Evolutionary conservation across 2,113 vertebrate species (phyloP), one percentile per base, ranked within the genome.

Genomic region (Centropus bengalensis): DNA sequence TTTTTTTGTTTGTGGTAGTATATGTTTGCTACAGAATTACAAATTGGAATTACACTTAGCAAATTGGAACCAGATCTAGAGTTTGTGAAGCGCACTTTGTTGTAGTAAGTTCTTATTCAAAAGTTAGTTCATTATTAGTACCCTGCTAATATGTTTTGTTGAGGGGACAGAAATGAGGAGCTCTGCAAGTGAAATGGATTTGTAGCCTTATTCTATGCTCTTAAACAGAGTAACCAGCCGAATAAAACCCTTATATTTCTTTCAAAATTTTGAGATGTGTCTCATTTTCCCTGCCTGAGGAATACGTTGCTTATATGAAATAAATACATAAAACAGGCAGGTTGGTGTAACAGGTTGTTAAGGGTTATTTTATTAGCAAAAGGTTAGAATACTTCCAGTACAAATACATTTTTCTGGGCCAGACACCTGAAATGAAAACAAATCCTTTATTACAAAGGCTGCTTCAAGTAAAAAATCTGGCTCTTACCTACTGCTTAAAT

Each of bases 11-110:
- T 74, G 78, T 54, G 71, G 38, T 93, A 36, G 80, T 82, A 89
- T 91, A 71, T 87, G 49, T 86, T 78, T 81, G 40, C 45, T 84
- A 49, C 86, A 86, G 85, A 96, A 40, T 88, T 69, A 86, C 81
- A 51, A 77, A 32, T 85, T 93, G 91, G 91, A 91, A 60, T n/a
- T 69, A 86, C 14, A 91, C 86, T 62, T 93, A 91, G 86, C 81
- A 51, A 77, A 32, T 85, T 93, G 91, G 91, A 91, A 60, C 75
- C 76, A 71, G 67, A 62, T 68, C 67, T 80, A 77, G 71, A 73
- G 3, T 60, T 70, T 94, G 52, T 78, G 68, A 88, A 66, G n/a
- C 2, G 1, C 63, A 69, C n/a, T 28, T 73, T 87, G 33, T 64
- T 91, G 40, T 86, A 51, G 20, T 62, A 91, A 91, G 71, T 95